Percentiles rank a stretch among this genome's conserved stretches.
Evolutionary conservation across 2,113 vertebrate species (phyloP).

Genomic region (Gavia stellata): DNA sequence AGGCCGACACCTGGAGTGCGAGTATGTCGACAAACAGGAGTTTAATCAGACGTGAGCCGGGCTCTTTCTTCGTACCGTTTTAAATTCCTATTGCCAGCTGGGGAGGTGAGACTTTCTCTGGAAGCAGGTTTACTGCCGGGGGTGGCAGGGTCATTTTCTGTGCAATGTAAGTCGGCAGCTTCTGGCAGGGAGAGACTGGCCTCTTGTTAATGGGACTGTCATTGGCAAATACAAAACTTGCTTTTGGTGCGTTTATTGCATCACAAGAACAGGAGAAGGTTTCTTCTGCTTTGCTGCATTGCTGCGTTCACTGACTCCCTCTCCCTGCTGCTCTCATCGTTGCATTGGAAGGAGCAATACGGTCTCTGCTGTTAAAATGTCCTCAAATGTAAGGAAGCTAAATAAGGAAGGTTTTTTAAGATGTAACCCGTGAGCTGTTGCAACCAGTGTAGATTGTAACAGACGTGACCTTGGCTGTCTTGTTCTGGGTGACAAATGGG

Average conservation of each 20-base stretch:
- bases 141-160: conserved; percentile 41
- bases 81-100: not conserved
- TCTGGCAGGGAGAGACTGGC: not conserved
- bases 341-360: not conserved
- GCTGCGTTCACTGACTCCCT: not conserved
- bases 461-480: not conserved
- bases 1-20: not conserved
- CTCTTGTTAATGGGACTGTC: not conserved
- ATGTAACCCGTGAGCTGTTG: not conserved
- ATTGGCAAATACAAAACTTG: not conserved
- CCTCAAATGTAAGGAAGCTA: not conserved
- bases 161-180: not conserved
- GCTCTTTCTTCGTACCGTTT: not conserved
- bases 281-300: not conserved
- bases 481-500: not conserved
- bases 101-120: not conserved
- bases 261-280: not conserved
- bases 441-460: not conserved
- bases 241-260: not conserved
- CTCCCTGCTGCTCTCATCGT: not conserved
- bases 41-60: not conserved
- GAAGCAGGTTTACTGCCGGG: conserved; percentile 14
- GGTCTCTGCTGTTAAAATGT: not conserved
- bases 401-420: not conserved
- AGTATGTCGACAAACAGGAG: not conserved